Evolutionary conservation across 2,113 vertebrate species (phyloP), one percentile per base, ranked within the genome.

Genomic region (Accipiter cooperii): DNA sequence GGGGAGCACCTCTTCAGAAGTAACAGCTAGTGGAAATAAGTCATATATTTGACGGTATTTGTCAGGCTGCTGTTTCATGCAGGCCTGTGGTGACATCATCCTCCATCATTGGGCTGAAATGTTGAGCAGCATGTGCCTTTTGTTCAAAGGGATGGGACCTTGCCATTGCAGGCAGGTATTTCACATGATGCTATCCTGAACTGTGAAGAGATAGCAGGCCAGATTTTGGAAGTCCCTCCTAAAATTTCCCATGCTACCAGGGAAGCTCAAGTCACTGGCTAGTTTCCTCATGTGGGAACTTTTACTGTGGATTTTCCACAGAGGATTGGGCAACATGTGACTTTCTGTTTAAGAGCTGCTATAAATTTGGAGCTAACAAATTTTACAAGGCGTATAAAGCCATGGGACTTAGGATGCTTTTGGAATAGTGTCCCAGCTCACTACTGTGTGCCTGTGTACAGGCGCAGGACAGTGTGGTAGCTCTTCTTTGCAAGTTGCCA

Each of bases 301-400:
- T 44, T 79, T 75, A 57, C 17, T 42, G 40, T 54, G 34, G 13
- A 8, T 90, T 92, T 94, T 74, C 51, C 42, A 13, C 33, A 52
- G 77, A 21, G n/a, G 24, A n/a, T 17, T 76, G 17, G 31, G 12
- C 38, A 7, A 5, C 40, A 20, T 9, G 12, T 14, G 9, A 17
- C 17, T 89, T 2, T 13, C 6, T 77, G 18, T 34, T 77, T 60
- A 68, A 84, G 22, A 68, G 51, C 44, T 55, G 55, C 61, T 40
- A 14, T 93, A 68, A 89, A 94, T 75, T 94, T 70, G 38, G 28
- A 89, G 33, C 68, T 79, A 69, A 93, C 63, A 36, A 57, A 51
- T 85, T 57, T 90, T 85, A 54, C 34, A 58, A 76, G 60, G 21
- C 12, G 10, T 74, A 5, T 90, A 73, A 63, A 76, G 25, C 44